These are phyloP conservation scores for Mirounga angustirostris DNA, from an alignment of 2,113 vertebrate genomes.

Conservation along the genomic window DNA sequence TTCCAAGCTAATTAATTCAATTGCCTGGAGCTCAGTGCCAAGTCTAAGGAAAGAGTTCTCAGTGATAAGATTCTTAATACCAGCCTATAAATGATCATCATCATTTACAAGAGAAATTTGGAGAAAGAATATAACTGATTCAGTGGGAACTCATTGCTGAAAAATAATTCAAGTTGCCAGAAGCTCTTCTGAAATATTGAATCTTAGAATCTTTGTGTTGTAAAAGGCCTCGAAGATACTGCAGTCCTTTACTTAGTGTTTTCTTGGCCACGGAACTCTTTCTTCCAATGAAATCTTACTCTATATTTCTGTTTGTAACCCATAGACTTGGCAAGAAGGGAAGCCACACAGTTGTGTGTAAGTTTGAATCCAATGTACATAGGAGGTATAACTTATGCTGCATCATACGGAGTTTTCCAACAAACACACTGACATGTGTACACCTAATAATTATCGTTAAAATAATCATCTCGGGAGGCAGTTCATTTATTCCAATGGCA, in stretches of 20 bases:
- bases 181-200: not conserved
- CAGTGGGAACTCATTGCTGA: not conserved
- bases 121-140: not conserved
- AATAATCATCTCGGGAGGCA: not conserved
- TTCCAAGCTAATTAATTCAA: not conserved
- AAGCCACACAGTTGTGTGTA: not conserved
- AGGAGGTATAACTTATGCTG: not conserved
- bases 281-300: not conserved
- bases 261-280: not conserved
- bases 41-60: not conserved
- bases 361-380: not conserved
- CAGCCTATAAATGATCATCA: not conserved
- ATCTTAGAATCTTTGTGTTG: not conserved
- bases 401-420: not conserved
- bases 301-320: not conserved
- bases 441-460: not conserved
- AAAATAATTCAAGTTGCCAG: not conserved
- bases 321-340: not conserved
- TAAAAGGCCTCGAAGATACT: not conserved
- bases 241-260: not conserved
- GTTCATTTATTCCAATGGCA: not conserved
- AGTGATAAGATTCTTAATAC: not conserved
- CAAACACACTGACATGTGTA: not conserved
- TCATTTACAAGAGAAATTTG: not conserved
- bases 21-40: not conserved